phyloP scores from a whole-genome alignment of 2,797 vertebrate species.

The Glossophaga mutica region DNA sequence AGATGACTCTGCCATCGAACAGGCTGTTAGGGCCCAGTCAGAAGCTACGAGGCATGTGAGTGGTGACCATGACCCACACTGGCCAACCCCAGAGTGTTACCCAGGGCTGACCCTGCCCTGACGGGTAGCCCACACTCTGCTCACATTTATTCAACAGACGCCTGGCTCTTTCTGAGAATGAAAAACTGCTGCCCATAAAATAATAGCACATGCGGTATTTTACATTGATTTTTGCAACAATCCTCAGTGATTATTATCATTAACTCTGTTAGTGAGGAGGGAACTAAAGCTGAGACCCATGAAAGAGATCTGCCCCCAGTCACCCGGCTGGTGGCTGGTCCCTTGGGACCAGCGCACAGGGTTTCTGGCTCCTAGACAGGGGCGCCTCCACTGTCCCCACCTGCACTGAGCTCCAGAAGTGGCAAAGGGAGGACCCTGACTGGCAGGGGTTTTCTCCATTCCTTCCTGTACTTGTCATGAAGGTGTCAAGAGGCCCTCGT shows the following conservation, averaged over 20 bases:
- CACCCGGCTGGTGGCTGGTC: neutral
- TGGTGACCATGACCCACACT: neutral
- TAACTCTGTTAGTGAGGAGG: neutral
- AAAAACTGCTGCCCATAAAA: neutral
- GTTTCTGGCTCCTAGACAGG: neutral
- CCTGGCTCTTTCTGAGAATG: neutral
- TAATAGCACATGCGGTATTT: neutral
- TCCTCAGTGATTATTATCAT: neutral
- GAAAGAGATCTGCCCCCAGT: neutral
- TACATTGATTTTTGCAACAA: neutral
- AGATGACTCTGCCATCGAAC: neutral
- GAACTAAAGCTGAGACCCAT: neutral
- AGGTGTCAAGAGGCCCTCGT: neutral
- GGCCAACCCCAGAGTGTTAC: neutral
- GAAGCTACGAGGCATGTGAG: rapidly evolving
- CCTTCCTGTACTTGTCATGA: neutral
- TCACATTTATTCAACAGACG: neutral
- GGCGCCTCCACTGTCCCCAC: no score
- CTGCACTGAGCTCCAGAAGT: no score
- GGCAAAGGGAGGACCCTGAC: neutral
- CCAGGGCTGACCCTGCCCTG: neutral
- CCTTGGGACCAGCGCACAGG: neutral
- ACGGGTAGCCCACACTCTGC: neutral
- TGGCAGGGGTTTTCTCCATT: neutral
- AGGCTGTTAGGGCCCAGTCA: neutral